Percentiles rank a stretch among this genome's conserved stretches.
Conservation (phyloP, 2,113 vertebrate genomes). For the Nothocercus nigrocapillus region DNA sequence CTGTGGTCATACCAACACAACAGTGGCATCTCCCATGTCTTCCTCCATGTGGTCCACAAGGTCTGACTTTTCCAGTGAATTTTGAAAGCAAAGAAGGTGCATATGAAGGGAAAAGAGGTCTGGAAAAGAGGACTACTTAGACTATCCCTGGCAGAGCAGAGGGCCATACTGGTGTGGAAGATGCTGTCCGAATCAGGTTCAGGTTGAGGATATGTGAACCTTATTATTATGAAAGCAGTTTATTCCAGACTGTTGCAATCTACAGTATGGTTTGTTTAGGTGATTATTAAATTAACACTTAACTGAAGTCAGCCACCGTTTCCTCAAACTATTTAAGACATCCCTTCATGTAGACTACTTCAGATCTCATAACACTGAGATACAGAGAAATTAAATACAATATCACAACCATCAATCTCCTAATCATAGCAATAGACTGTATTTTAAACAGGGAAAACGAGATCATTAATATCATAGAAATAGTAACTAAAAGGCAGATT, state of each 20-base stretch:
- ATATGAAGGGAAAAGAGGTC: background rate
- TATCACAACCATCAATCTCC: conserved; percentile 43
- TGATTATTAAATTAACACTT: conserved; percentile 17
- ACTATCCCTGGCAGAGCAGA: background rate
- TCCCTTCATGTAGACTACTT: conserved; percentile 22
- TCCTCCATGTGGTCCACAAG: background rate
- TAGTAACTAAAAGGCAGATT: conserved; percentile 47
- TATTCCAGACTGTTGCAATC: background rate
- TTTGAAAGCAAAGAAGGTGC: background rate
- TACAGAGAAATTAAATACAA: conserved; percentile 19
- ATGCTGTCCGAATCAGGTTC: background rate
- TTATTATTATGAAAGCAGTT: background rate
- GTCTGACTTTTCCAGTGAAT: background rate
- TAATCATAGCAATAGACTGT: conserved; percentile 44
- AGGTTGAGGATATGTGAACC: background rate
- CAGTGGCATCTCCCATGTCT: background rate
- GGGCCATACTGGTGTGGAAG: background rate
- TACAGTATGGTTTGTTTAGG: background rate
- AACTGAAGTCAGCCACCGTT: background rate
- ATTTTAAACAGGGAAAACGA: conserved; percentile 59
- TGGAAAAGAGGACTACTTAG: background rate
- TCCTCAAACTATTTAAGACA: background rate
- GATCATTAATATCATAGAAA: conserved; percentile 67
- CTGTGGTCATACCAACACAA: background rate
- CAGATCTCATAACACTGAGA: background rate